Conservation (phyloP, 2,113 vertebrate species). For the Epinephelus cyanopodus region DNA sequence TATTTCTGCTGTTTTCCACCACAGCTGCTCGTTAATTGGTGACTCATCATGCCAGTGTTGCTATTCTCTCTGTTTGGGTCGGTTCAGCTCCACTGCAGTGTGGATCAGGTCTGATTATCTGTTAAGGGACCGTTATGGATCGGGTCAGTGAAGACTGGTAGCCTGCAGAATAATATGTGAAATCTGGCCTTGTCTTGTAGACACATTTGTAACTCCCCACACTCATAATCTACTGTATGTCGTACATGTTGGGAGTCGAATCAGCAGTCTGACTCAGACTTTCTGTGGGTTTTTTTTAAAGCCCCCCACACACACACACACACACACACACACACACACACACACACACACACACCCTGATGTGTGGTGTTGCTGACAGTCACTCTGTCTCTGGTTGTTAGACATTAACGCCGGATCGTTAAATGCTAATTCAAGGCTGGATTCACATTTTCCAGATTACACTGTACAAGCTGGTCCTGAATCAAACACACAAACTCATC, state of each 20-base stretch:
- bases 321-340: slow-evolving; percentile 22
- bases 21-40: background rate
- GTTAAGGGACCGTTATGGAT: background rate
- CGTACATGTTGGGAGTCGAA: slow-evolving; percentile 23
- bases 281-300: slow-evolving; percentile 58
- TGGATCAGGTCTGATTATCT: background rate
- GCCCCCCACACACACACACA: background rate
- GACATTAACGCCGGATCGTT: slow-evolving; percentile 44
- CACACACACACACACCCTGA: slow-evolving; percentile 12
- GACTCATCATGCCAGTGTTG: background rate
- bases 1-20: background rate
- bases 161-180: background rate
- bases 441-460: slow-evolving; percentile 68
- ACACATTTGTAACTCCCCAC: slow-evolving; percentile 18
- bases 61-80: background rate
- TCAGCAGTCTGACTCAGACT: slow-evolving; percentile 62
- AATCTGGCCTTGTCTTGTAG: slow-evolving; percentile 8
- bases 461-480: slow-evolving; percentile 10
- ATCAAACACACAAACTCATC: slow-evolving; percentile 26
- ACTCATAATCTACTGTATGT: background rate
- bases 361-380: slow-evolving; percentile 21
- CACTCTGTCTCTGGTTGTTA: slow-evolving; percentile 28
- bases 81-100: background rate
- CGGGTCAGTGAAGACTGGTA: background rate
- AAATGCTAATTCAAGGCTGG: slow-evolving; percentile 52